A percentile compares a stretch with the other conserved stretches of the same genome.
These are phyloP conservation scores for Holothuria glaberrima DNA, from an alignment of 35 echinoderm and acorn worm species.

Conservation along the genomic window DNA sequence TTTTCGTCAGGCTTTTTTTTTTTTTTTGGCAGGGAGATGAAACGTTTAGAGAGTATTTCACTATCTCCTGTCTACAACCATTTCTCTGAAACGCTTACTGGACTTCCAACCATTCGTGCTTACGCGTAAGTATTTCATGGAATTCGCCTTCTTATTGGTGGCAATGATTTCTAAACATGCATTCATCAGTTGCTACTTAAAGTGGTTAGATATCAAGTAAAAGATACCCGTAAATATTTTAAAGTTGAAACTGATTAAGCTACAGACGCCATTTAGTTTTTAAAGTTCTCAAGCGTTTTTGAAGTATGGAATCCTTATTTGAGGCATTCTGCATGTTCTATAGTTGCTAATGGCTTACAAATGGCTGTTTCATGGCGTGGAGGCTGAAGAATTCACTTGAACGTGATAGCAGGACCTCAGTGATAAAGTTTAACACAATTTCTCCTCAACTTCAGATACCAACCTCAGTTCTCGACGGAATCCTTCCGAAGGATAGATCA, in stretches of 20 bases:
- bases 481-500: slow-evolving; percentile 13
- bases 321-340: too few relatives aligned
- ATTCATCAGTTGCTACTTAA: too few relatives aligned
- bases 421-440: background rate
- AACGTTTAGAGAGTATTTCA: slow-evolving; percentile 76
- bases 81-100: slow-evolving; percentile 70
- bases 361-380: background rate
- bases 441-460: slow-evolving; percentile 13
- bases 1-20: background rate
- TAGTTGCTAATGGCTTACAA: too few relatives aligned
- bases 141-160: too few relatives aligned
- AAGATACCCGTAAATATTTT: too few relatives aligned
- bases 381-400: background rate
- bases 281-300: too few relatives aligned
- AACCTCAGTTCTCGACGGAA: slow-evolving; percentile 10
- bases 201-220: too few relatives aligned
- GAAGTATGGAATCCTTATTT: too few relatives aligned
- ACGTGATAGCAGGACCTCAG: too few relatives aligned
- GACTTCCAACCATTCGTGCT: slow-evolving; percentile 71
- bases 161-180: too few relatives aligned
- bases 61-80: slow-evolving; percentile 74
- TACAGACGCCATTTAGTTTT: too few relatives aligned
- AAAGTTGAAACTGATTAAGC: too few relatives aligned
- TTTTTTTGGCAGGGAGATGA: slow-evolving; percentile 64
- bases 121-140: slow-evolving; percentile 56